Conservation (phyloP, 2,797 vertebrate genomes). For the Salmo trutta region DNA sequence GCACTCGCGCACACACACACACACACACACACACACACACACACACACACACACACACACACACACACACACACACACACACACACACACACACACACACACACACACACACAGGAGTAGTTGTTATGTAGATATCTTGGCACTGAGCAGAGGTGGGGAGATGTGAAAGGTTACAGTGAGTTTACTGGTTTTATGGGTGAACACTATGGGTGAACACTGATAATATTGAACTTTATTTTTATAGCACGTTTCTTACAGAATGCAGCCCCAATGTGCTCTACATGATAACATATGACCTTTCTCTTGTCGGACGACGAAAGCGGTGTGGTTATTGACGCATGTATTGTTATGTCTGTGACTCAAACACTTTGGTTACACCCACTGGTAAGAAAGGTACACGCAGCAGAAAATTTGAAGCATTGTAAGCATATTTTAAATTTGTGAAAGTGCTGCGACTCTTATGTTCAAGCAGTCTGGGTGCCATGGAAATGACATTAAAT, state of each 20-base stretch:
- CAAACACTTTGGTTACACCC: slow-evolving; percentile 34
- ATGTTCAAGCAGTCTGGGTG: neutral
- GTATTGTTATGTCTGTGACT: slow-evolving; percentile 28
- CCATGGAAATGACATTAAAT: neutral
- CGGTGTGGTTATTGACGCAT: neutral
- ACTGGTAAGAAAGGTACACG: neutral
- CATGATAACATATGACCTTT: slow-evolving; percentile 5
- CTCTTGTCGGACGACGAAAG: neutral
- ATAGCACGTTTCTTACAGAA: neutral
- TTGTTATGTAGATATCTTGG: neutral
- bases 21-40: too few relatives aligned
- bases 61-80: too few relatives aligned
- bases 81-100: too few relatives aligned
- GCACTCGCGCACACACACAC: neutral
- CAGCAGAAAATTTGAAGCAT: neutral
- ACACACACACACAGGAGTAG: neutral
- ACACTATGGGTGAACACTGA: neutral
- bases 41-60: too few relatives aligned
- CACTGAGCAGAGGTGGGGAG: neutral
- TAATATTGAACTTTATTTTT: slow-evolving; percentile 4
- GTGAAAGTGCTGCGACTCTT: slow-evolving; percentile 15
- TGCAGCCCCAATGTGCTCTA: neutral
- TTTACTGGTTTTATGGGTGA: neutral
- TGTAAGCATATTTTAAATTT: neutral
- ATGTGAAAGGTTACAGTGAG: neutral